Evolutionary conservation across 2,113 vertebrate species (phyloP).

Genomic region (Rhinopomastus cyanomelas): DNA sequence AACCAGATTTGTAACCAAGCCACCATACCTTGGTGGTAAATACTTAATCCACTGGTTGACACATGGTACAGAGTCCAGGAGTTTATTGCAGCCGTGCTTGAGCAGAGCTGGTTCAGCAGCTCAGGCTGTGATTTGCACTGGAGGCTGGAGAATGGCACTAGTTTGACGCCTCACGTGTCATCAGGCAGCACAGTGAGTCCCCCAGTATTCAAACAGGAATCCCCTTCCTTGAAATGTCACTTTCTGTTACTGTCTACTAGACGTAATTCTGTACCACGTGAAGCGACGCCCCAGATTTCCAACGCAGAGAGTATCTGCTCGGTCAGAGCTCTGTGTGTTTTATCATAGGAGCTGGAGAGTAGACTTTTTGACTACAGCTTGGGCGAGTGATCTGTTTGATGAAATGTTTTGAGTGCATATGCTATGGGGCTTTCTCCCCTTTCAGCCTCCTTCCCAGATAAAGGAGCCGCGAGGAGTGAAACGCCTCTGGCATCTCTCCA

Average conservation of each 20-base stretch:
- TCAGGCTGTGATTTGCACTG: background rate
- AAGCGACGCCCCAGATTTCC: background rate
- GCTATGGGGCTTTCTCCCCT: background rate
- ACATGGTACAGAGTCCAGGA: background rate
- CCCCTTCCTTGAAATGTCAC: background rate
- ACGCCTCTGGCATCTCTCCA: background rate
- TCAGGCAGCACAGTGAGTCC: background rate
- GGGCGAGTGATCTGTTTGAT: background rate
- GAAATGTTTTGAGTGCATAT: background rate
- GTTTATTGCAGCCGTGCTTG: background rate
- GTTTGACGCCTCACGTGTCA: background rate
- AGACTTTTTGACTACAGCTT: background rate
- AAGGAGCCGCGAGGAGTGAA: background rate
- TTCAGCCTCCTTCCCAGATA: background rate
- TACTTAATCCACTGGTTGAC: background rate
- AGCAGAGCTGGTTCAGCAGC: background rate
- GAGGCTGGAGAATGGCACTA: background rate
- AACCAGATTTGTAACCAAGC: background rate
- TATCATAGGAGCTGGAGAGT: background rate
- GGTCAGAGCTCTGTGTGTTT: background rate
- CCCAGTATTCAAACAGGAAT: background rate
- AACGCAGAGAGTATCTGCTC: fast-evolving
- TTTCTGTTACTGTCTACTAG: background rate
- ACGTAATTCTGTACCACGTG: background rate
- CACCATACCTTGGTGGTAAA: background rate